Evolutionary conservation across 2,888 invertebrate genomes (phyloP), one percentile per base, ranked within the genome.

Genomic region (Eupithecia vulgata): DNA sequence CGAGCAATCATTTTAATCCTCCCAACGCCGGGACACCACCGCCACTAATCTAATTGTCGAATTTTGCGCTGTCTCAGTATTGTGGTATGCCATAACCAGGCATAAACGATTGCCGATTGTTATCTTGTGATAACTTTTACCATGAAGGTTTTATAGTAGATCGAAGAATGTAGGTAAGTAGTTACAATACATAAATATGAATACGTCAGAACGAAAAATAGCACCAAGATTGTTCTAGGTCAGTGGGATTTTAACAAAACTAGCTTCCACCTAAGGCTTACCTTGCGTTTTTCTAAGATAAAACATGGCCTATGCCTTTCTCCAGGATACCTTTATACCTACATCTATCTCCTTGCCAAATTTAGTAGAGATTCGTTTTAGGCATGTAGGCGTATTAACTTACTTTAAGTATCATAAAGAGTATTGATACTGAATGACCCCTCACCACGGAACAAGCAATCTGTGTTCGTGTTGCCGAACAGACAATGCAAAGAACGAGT

Each of bases 21-120:
- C 21, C 35, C 68, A 71, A 71, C 68, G 48, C 34, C 68, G 68
- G n/a, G 71, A 69, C 68, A 71, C 42, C 61, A n/a, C n/a, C n/a
- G 30, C n/a, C n/a, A 52, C 62, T 72, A 72, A 75, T 72, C 69
- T 40, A 69, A 75, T 75, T 75, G 61, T 57, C 69, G 67, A 75
- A 74, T 74, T 71, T 69, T 64, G 66, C 71, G 62, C 30, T 25
- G n/a, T n/a, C n/a, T n/a, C n/a, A n/a, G n/a, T n/a, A n/a, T n/a
- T n/a, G n/a, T n/a, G n/a, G n/a, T n/a, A n/a, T n/a, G n/a, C n/a
- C n/a, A n/a, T n/a, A n/a, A n/a, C n/a, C n/a, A n/a, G n/a, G n/a
- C n/a, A n/a, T n/a, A n/a, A n/a, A n/a, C 13, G 12, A 13, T 12
- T 21, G 12, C 30, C 15, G 25, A 57, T 25, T n/a, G n/a, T n/a